A percentile compares a stretch with the other conserved stretches of the same genome.
Evolutionary conservation across 2,888 invertebrate species (phyloP).

Genomic region (Luffia ferchaultella): DNA sequence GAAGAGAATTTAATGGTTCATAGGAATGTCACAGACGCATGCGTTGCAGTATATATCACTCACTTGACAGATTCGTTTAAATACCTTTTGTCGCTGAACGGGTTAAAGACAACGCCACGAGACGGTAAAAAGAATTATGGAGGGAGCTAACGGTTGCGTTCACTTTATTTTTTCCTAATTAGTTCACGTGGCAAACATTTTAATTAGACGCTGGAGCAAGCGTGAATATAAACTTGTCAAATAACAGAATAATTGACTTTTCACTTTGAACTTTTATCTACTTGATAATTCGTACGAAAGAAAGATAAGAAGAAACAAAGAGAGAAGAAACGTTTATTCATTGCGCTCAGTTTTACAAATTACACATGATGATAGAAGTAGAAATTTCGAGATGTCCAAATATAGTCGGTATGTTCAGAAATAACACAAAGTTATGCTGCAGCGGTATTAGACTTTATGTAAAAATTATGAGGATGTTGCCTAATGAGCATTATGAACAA

Average conservation of each 20-base stretch:
- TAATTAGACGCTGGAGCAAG: conserved; percentile 32
- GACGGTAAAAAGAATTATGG: conserved; percentile 61
- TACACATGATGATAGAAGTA: too few species aligned
- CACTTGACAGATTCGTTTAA: conserved; percentile 62
- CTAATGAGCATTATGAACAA: too few species aligned
- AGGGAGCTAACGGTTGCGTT: conserved; percentile 25
- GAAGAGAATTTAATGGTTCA: conserved; percentile 27
- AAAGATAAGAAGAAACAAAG: background rate
- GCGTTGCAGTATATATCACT: conserved; percentile 52
- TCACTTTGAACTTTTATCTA: too few species aligned
- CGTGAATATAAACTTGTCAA: background rate
- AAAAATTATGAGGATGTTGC: too few species aligned
- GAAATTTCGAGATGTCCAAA: too few species aligned
- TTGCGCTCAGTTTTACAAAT: too few species aligned
- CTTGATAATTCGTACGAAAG: background rate
- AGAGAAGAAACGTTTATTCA: too few species aligned
- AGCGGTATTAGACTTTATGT: too few species aligned
- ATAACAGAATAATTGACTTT: background rate
- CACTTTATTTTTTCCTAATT: conserved; percentile 43
- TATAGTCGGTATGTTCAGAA: too few species aligned
- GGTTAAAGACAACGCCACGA: conserved; percentile 47
- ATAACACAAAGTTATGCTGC: too few species aligned
- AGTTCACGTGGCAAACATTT: conserved; percentile 50
- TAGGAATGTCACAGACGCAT: conserved; percentile 34
- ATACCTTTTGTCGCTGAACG: conserved; percentile 67